A percentile compares a stretch with the other conserved stretches of the same genome.
These are phyloP conservation scores for Helicoverpa assulta DNA, from an alignment of 2,888 invertebrate genomes.

Conservation along the genomic window DNA sequence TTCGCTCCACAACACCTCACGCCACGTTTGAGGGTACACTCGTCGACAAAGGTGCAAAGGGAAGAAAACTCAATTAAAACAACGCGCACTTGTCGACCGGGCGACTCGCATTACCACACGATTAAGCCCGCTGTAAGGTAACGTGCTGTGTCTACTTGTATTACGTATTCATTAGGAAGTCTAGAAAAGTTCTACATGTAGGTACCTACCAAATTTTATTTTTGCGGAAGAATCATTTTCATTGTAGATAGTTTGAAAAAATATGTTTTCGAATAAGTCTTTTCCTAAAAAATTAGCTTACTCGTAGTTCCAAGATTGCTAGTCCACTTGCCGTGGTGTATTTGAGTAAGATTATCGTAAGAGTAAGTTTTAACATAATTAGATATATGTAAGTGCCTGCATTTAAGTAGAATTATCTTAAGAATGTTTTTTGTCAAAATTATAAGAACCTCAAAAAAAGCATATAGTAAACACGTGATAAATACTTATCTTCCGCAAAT, in stretches of 20 bases:
- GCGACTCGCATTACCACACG: constrained; percentile 77
- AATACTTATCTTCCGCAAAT: neutral
- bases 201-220: constrained; percentile 30
- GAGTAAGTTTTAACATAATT: too few relatives aligned
- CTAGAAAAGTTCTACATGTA: constrained; percentile 17
- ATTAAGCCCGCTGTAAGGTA: constrained; percentile 72
- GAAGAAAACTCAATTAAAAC: constrained; percentile 85
- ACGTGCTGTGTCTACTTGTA: constrained; percentile 40
- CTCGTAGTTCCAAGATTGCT: too few relatives aligned
- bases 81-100: constrained; percentile 72
- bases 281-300: too few relatives aligned
- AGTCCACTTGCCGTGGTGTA: too few relatives aligned
- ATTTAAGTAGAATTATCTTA: too few relatives aligned
- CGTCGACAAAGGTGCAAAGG: constrained; percentile 81
- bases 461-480: neutral
- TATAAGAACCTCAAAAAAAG: too few relatives aligned
- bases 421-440: too few relatives aligned
- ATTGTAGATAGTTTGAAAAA: too few relatives aligned
- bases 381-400: too few relatives aligned
- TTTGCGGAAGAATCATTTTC: neutral
- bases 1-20: constrained; percentile 48
- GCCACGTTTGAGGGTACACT: constrained; percentile 71
- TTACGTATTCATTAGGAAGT: constrained; percentile 38
- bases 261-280: too few relatives aligned
- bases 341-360: too few relatives aligned